Base-by-base conservation (phyloP, 2,113 vertebrate species). In the Oncorhynchus keta region DNA sequence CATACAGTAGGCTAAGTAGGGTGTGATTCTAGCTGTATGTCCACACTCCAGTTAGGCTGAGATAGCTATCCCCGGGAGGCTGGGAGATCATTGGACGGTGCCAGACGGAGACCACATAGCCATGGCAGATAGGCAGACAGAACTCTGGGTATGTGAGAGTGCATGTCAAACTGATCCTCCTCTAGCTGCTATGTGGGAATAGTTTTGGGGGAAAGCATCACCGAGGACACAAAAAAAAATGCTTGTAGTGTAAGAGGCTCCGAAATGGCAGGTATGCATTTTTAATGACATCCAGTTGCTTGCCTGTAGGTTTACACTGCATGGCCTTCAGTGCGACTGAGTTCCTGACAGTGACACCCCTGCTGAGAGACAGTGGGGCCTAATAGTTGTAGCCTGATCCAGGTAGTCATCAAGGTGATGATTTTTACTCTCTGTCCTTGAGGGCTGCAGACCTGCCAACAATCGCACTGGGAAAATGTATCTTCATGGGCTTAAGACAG, bases 401-500 rank as follows among this genome's bases (percentile, higher is more conserved):
- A 22, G 65, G 61, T 30, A 49, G 30, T 67, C 16, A 24, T 28
- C 55, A 62, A 83, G 73, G 68, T 61, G 70, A 62, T 83, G 45
- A 62, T 77, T 84, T 86, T 82, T 83, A 79, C 84, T 72, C 70
- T 70, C 32, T 74, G 30, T 76, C 75, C 73, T 72, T 75, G 76
- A 32, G 32, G 71, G 77, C 67, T 64, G 61, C 20, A 6, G 13
- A 78, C 59, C 77, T 74, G 82, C 76, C 67, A 79, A 82, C 77
- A 84, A 86, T 80, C 84, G 74, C 70, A 69, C 72, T 7, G 76
- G 69, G 73, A 70, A 73, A 65, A 88, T 83, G 81, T 76, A 70
- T 81, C 78, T 82, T 73, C 77, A 84, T 83, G 82, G 79, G 78
- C 79, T 81, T 57, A 79, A 74, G 74, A 81, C 81, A 78, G 80